A percentile compares a stretch with the other conserved stretches of the same genome.
Evolutionary conservation across 92 coral and sea anemone species (phyloP).

Genomic region (Micromussa lordhowensis): DNA sequence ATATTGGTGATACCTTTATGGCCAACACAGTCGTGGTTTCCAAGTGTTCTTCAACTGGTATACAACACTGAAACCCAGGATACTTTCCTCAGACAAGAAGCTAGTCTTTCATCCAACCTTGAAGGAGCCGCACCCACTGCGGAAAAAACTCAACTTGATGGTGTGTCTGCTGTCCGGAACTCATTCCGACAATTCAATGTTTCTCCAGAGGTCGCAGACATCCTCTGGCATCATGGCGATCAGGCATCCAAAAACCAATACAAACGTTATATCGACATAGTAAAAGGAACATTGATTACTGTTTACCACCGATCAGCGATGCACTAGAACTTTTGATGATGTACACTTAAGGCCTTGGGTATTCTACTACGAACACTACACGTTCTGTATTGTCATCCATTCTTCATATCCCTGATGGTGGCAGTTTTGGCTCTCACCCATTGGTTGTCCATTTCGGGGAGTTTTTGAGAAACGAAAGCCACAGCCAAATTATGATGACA

Average conservation of each 20-base stretch:
- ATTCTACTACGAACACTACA: conserved; percentile 70
- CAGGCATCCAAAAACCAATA: conserved; percentile 68
- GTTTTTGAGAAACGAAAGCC: conserved; percentile 48
- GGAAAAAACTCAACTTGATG: conserved; percentile 52
- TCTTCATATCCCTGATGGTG: neutral
- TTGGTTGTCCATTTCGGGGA: conserved; percentile 39
- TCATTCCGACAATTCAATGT: conserved; percentile 49
- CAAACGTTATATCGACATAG: conserved; percentile 53
- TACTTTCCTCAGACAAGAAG: conserved; percentile 32
- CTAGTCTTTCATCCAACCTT: conserved; percentile 42
- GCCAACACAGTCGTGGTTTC: conserved; percentile 68
- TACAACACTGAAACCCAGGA: conserved; percentile 57
- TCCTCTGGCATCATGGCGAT: conserved; percentile 50
- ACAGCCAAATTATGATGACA: conserved; percentile 40
- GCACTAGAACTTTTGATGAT: conserved; percentile 52
- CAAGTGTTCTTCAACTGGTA: conserved; percentile 33
- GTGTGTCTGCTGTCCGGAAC: conserved; percentile 65
- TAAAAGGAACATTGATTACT: conserved; percentile 51
- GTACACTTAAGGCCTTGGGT: conserved; percentile 47
- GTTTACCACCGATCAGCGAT: conserved; percentile 52
- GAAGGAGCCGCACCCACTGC: conserved; percentile 48
- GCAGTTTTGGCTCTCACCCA: conserved; percentile 42
- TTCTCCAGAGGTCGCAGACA: conserved; percentile 56
- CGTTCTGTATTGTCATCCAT: conserved; percentile 58
- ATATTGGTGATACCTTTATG: conserved; percentile 53